A percentile compares a stretch with the other conserved stretches of the same genome.
Conservation (phyloP, 2,113 vertebrate genomes). For the Mugil cephalus region DNA sequence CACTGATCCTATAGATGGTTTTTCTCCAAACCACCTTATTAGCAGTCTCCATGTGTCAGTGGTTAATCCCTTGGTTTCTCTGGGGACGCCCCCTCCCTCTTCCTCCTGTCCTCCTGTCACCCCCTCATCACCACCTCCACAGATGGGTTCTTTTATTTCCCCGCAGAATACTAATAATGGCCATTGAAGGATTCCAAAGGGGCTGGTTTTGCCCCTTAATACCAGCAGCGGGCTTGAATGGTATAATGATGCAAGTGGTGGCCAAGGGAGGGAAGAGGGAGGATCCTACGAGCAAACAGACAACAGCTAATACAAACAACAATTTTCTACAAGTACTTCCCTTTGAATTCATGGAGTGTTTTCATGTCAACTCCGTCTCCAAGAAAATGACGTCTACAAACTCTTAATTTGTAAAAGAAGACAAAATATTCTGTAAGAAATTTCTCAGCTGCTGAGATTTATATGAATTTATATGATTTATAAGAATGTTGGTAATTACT, state of each 20-base stretch:
- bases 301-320: conserved; percentile 64
- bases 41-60: conserved; percentile 84
- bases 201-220: conserved; percentile 59
- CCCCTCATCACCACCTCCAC: conserved; percentile 78
- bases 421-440: background rate
- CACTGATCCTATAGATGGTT: conserved; percentile 59
- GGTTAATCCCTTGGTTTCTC: conserved; percentile 81
- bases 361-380: background rate
- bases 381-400: background rate
- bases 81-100: conserved; percentile 41
- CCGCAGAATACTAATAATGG: conserved; percentile 82
- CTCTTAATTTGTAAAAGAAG: background rate
- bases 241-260: conserved; percentile 73
- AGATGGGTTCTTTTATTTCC: conserved; percentile 85
- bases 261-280: conserved; percentile 60
- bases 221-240: conserved; percentile 51
- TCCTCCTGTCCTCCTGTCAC: conserved; percentile 66
- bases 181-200: conserved; percentile 80
- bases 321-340: conserved; percentile 48
- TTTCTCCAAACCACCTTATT: conserved; percentile 76
- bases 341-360: conserved; percentile 54
- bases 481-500: background rate
- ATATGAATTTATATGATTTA: background rate
- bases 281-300: conserved; percentile 42
- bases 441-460: background rate